Conservation (phyloP, 2,797 vertebrate genomes). For the Sebastes aleutianus region DNA sequence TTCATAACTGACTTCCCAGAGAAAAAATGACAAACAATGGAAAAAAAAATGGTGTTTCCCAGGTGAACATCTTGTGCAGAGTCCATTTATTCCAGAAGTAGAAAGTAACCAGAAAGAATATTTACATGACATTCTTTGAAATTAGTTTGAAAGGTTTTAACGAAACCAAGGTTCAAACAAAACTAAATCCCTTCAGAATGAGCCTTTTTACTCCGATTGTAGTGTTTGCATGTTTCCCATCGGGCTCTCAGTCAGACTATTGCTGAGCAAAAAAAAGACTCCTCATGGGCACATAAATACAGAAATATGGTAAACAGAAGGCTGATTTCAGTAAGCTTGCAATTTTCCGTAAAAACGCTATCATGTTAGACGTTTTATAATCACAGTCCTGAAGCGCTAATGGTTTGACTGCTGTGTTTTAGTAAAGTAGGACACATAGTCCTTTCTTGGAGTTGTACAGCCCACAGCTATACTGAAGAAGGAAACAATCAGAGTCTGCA, state of each 20-base stretch:
- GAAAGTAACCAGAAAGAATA: background rate
- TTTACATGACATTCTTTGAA: background rate
- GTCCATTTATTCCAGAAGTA: background rate
- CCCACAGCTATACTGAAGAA: slow-evolving; percentile 43
- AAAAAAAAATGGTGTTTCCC: background rate
- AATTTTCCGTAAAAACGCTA: slow-evolving; percentile 10
- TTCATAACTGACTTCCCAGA: background rate
- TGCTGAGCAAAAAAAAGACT: background rate
- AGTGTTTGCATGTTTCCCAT: background rate
- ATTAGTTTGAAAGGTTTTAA: background rate
- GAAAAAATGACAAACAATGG: background rate
- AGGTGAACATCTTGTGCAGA: background rate
- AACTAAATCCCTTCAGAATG: background rate
- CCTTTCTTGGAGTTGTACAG: slow-evolving; percentile 39
- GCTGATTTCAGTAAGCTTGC: slow-evolving; percentile 17
- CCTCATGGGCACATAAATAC: background rate
- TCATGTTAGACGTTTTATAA: slow-evolving; percentile 31
- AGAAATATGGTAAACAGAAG: slow-evolving; percentile 1
- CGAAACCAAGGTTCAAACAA: background rate
- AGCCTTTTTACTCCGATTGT: background rate
- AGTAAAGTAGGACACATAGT: slow-evolving; percentile 56
- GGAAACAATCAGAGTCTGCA: slow-evolving; percentile 50
- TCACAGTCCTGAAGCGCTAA: slow-evolving; percentile 32
- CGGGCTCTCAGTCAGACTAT: background rate
- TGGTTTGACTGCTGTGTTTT: slow-evolving; percentile 40